Base-by-base conservation (phyloP, 2,888 invertebrate genomes). In the Philonicus albiceps region DNA sequence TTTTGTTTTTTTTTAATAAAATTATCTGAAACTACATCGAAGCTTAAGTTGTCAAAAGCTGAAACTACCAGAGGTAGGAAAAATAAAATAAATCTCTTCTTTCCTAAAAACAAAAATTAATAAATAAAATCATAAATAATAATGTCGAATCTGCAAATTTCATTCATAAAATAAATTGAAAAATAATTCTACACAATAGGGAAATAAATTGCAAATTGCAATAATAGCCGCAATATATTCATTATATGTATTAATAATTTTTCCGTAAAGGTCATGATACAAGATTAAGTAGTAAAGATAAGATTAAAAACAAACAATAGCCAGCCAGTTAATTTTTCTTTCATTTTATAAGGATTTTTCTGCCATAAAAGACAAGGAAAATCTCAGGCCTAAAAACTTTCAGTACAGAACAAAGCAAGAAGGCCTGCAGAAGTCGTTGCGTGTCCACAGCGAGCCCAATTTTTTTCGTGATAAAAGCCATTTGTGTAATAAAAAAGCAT, bases 401-500 rank as follows among this genome's bases (percentile, higher is more conserved):
- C 8, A 22, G 22, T 27, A 19, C 2, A 64, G 64, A 64, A 64
- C 64, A 64, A 64, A 64, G 64, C 64, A 64, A 64, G 64, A 27
- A 64, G 11, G 6, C 22, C 27, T 22, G 8, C 6, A 64, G 27
- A 64, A 64, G 22, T 27, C 13, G 53, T 80, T 80, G 80, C 80
- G 80, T 80, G 80, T 80, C 80, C 80, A 22, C 31, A 53, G 31
- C 30, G 22, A 30, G 43, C 27, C 27, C 64, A 30, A 22, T 16
- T 80, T 80, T 80, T 53, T n/a, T 27, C 80, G 80, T 53, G 49
- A 80, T 80, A 80, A 80, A 80, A 80, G 30, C 31, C 16, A 53
- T 80, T 80, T n/a, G 7, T 80, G 49, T 80, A 80, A 49, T 80
- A 80, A 80, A 80, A 49, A 49, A 16, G 49, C n/a, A 80, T 80